A percentile compares a stretch with the other conserved stretches of the same genome.
phyloP scores from a whole-genome alignment of 2,888 invertebrate species.

The Sinhomidia bicolor region DNA sequence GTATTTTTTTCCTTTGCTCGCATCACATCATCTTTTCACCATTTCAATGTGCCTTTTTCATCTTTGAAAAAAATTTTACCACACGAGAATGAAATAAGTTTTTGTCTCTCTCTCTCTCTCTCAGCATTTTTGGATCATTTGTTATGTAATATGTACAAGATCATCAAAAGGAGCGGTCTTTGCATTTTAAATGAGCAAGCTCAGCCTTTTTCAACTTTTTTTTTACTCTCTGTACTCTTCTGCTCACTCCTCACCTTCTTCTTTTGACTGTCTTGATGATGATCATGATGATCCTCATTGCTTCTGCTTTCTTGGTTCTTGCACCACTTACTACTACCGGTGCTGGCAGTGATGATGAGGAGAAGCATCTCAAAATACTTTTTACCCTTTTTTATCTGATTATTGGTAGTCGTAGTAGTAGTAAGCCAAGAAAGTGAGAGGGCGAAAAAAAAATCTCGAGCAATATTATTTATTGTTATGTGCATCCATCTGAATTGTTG shows the following conservation, averaged over 20 bases:
- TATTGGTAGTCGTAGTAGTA: too few species aligned
- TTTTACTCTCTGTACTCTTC: too few species aligned
- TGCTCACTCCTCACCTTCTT: background rate
- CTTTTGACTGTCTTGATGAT: too few species aligned
- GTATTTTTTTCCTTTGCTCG: slow-evolving; percentile 2
- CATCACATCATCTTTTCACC: slow-evolving; percentile 34
- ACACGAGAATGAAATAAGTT: slow-evolving; percentile 19
- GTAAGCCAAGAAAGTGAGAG: too few species aligned
- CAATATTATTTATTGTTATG: too few species aligned
- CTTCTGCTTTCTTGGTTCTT: background rate
- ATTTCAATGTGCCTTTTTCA: background rate
- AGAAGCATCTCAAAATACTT: too few species aligned
- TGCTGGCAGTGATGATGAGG: too few species aligned
- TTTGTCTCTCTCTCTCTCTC: background rate
- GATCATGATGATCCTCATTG: too few species aligned
- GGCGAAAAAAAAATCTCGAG: too few species aligned
- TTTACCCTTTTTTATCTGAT: too few species aligned
- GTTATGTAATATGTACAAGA: slow-evolving; percentile 50
- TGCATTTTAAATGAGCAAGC: slow-evolving; percentile 69
- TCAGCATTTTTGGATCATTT: slow-evolving; percentile 59
- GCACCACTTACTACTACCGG: too few species aligned
- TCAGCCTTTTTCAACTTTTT: slow-evolving; percentile 33
- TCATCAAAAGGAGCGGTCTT: slow-evolving; percentile 71
- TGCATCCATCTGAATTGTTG: too few species aligned
- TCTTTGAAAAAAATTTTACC: background rate